Evolutionary conservation across 2,797 vertebrate genomes (phyloP).

Genomic region (Picus viridis): DNA sequence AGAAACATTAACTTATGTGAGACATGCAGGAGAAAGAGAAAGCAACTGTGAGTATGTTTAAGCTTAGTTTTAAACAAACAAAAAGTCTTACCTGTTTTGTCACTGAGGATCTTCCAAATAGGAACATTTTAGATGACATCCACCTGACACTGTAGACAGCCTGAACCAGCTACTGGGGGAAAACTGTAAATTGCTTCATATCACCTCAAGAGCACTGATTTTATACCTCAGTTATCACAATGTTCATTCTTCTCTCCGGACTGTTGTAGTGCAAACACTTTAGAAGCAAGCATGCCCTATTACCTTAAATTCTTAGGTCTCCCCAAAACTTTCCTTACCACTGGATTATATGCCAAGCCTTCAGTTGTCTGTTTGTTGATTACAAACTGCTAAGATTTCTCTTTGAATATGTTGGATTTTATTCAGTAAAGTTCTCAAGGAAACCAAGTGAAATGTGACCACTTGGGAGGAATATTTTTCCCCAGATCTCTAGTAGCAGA

Average conservation of each 20-base stretch:
- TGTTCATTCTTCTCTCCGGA: not conserved
- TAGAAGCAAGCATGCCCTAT: not conserved
- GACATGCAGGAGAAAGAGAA: not conserved
- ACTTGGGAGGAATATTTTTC: conserved; percentile 28
- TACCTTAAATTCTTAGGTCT: not conserved
- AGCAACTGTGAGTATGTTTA: not conserved
- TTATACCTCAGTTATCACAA: not conserved
- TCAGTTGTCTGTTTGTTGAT: not conserved
- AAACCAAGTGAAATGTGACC: conserved; percentile 16
- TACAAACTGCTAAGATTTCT: conserved; percentile 23
- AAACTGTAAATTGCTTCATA: not conserved
- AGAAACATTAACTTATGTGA: not conserved
- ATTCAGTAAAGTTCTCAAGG: conserved; percentile 13
- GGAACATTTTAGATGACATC: not conserved
- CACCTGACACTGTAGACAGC: not conserved
- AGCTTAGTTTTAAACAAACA: not conserved
- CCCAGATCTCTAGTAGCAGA: conserved; percentile 1
- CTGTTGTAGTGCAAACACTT: not conserved
- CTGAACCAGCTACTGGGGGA: not conserved
- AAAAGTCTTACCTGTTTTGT: not conserved
- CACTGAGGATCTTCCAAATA: not conserved
- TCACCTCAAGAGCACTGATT: not conserved
- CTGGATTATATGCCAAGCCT: not conserved
- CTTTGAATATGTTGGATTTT: conserved; percentile 32
- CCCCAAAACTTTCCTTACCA: not conserved